These are phyloP conservation scores for Paraplagusia blochii DNA, from an alignment of 2,113 vertebrate species.

Conservation along the genomic window DNA sequence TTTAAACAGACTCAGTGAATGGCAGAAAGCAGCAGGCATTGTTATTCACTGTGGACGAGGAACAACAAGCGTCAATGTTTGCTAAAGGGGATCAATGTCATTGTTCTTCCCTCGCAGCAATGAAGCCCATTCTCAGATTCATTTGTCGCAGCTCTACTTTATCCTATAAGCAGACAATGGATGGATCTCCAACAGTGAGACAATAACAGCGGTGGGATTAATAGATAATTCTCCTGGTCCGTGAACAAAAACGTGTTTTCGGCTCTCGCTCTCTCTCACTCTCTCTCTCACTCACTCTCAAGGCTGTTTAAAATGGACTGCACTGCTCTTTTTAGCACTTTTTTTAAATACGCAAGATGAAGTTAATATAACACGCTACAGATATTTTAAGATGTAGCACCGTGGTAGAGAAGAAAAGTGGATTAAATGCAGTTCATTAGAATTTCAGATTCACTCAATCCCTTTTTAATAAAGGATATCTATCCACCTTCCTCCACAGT, in stretches of 20 bases:
- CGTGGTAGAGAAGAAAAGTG: no score
- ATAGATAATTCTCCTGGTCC: conserved; percentile 16
- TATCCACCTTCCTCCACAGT: no score
- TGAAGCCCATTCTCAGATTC: conserved; percentile 13
- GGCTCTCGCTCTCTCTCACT: neutral
- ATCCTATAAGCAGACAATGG: conserved; percentile 17
- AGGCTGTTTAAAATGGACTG: neutral
- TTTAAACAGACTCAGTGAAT: conserved; percentile 2
- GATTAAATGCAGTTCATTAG: no score
- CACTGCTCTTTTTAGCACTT: no score
- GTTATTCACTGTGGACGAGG: neutral
- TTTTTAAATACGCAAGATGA: no score
- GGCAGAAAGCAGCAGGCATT: neutral
- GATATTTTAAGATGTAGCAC: no score
- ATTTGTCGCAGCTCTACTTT: conserved; percentile 19
- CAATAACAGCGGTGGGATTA: conserved; percentile 3
- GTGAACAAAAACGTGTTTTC: neutral
- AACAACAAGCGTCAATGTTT: neutral
- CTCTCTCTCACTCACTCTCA: neutral
- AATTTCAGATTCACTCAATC: no score
- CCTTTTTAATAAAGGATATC: no score
- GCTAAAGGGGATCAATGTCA: conserved; percentile 8
- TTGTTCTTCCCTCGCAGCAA: conserved; percentile 10
- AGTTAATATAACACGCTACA: no score
- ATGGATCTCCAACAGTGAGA: conserved; percentile 7